These are phyloP conservation scores for Microtus richardsoni DNA, from an alignment of 2,113 vertebrate genomes.

Conservation along the genomic window DNA sequence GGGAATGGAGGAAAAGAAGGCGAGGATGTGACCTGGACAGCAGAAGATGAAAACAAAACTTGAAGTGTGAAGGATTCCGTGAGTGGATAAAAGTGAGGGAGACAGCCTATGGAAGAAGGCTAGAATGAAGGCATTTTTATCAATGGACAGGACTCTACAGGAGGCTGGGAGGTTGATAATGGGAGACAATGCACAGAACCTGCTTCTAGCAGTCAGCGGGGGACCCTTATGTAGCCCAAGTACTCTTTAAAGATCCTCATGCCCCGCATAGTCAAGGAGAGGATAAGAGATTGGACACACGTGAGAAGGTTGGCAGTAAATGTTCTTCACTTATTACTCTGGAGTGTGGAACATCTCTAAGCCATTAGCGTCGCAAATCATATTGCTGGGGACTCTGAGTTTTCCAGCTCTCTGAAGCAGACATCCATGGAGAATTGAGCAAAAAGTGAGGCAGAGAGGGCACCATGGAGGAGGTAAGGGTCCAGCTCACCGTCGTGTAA, in stretches of 20 bases:
- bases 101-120: background rate
- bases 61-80: background rate
- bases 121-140: slow-evolving; percentile 1
- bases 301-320: background rate
- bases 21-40: background rate
- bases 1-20: background rate
- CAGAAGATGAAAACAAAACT: background rate
- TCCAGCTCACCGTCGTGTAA: background rate
- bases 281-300: background rate
- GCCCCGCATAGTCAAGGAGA: background rate
- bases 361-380: background rate
- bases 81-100: background rate
- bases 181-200: background rate
- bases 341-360: background rate
- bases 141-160: background rate
- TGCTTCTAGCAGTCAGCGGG: background rate
- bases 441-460: background rate
- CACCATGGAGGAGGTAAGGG: background rate
- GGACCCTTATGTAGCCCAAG: background rate
- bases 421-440: background rate
- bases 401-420: background rate
- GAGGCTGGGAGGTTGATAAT: background rate
- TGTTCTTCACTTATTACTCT: background rate
- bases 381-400: background rate
- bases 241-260: background rate